A percentile compares a stretch with the other conserved stretches of the same genome.
These are phyloP conservation scores for Paratrypauchen microcephalus DNA, from an alignment of 2,797 vertebrate species.

Conservation along the genomic window DNA sequence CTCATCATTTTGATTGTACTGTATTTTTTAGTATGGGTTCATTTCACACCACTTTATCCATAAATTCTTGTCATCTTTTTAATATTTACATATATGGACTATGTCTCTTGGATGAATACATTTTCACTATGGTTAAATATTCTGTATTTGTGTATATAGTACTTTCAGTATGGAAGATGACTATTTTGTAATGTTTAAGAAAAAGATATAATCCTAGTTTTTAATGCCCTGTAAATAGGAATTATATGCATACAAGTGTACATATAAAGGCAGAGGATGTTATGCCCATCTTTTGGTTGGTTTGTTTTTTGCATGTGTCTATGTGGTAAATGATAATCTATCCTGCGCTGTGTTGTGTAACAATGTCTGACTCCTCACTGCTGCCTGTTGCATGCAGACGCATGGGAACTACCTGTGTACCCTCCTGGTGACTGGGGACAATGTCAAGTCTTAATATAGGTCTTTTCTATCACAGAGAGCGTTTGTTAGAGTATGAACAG, in stretches of 20 bases:
- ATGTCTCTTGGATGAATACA: constrained; percentile 73
- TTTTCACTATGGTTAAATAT: constrained; percentile 80
- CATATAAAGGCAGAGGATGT: constrained; percentile 92
- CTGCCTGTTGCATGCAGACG: constrained; percentile 86
- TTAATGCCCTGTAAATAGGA: constrained; percentile 95
- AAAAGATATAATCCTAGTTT: constrained; percentile 89
- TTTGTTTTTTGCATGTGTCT: constrained; percentile 96
- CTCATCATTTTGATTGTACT: constrained; percentile 64
- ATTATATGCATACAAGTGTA: constrained; percentile 93
- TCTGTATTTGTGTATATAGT: constrained; percentile 91
- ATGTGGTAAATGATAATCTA: constrained; percentile 92
- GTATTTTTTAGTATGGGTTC: constrained; percentile 58
- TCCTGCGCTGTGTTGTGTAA: constrained; percentile 82
- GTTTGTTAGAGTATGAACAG: constrained; percentile 73
- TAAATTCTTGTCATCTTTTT: constrained; percentile 76
- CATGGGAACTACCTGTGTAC: constrained; percentile 85
- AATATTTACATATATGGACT: constrained; percentile 69
- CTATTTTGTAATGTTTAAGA: constrained; percentile 99
- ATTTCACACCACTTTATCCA: constrained; percentile 65
- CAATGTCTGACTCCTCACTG: constrained; percentile 82
- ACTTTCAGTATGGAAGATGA: constrained; percentile 97
- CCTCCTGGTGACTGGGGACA: constrained; percentile 77
- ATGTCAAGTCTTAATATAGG: constrained; percentile 84
- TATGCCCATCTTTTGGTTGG: constrained; percentile 74
- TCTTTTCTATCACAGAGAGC: constrained; percentile 72